Evolutionary conservation across 2,888 invertebrate species (phyloP).

Genomic region (Marronus borbonicus): DNA sequence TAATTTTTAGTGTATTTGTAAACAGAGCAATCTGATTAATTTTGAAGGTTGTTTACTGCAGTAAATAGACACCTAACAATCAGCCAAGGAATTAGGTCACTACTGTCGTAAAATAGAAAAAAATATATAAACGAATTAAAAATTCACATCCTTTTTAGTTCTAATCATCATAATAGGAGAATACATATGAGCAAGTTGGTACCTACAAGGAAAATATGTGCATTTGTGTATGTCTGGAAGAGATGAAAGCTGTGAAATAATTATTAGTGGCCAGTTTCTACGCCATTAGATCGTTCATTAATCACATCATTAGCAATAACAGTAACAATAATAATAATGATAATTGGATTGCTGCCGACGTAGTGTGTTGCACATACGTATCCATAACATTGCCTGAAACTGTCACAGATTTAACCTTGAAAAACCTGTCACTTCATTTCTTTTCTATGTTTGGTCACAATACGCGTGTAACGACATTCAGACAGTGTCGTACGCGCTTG

Average conservation of each 20-base stretch:
- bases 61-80: too few species aligned
- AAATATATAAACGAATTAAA: neutral
- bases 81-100: neutral
- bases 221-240: neutral
- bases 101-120: neutral
- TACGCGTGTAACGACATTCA: neutral
- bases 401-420: slow-evolving; percentile 39
- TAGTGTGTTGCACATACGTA: neutral
- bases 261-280: slow-evolving; percentile 1
- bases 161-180: neutral
- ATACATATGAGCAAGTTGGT: neutral
- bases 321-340: slow-evolving; percentile 30
- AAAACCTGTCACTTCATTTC: slow-evolving; percentile 29
- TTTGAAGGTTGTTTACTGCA: too few species aligned
- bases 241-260: slow-evolving; percentile 11
- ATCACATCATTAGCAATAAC: slow-evolving; percentile 39
- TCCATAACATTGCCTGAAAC: slow-evolving; percentile 8
- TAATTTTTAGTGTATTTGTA: too few species aligned
- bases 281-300: slow-evolving; percentile 14
- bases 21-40: too few species aligned
- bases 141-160: slow-evolving; percentile 5
- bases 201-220: neutral
- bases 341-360: slow-evolving; percentile 9
- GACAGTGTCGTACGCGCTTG: too few species aligned
- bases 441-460: slow-evolving; percentile 29